These are phyloP conservation scores for Tragelaphus scriptus DNA, from an alignment of 2,113 vertebrate genomes.

Conservation along the genomic window DNA sequence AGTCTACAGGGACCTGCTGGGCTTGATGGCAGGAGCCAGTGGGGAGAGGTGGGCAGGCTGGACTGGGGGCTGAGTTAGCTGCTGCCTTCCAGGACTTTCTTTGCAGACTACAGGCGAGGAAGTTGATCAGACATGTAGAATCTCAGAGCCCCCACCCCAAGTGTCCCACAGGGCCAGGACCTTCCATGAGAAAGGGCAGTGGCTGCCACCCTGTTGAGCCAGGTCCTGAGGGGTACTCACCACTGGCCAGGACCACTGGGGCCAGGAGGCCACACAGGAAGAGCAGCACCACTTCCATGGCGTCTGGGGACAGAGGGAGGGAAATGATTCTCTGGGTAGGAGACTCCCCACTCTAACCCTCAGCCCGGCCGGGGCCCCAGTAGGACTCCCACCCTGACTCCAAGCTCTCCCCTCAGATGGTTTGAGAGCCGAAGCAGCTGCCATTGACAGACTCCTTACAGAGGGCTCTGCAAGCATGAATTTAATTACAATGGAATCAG, in stretches of 20 bases:
- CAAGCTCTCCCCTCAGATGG: accelerated
- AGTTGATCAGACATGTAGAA: background rate
- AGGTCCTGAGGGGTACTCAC: constrained; percentile 78
- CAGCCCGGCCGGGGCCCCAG: background rate
- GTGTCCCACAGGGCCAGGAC: background rate
- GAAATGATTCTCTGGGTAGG: background rate
- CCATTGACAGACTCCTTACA: background rate
- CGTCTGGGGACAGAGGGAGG: constrained; percentile 75
- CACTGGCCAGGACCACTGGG: constrained; percentile 79
- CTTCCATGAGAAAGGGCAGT: background rate
- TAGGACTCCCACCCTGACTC: too few species aligned
- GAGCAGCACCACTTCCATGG: constrained; percentile 91
- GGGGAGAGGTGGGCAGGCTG: background rate
- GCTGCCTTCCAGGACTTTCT: background rate
- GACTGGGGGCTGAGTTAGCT: background rate
- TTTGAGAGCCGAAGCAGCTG: accelerated
- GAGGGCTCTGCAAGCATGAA: accelerated
- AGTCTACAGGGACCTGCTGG: background rate
- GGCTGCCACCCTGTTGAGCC: background rate
- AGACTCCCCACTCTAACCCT: background rate
- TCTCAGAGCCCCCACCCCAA: background rate
- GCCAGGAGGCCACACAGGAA: constrained; percentile 89
- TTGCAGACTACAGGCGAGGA: background rate
- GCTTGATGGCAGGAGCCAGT: background rate
- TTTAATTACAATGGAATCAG: background rate